A percentile compares a stretch with the other conserved stretches of the same genome.
Evolutionary conservation across 2,797 vertebrate species (phyloP).

Genomic region (Margarornis squamiger): DNA sequence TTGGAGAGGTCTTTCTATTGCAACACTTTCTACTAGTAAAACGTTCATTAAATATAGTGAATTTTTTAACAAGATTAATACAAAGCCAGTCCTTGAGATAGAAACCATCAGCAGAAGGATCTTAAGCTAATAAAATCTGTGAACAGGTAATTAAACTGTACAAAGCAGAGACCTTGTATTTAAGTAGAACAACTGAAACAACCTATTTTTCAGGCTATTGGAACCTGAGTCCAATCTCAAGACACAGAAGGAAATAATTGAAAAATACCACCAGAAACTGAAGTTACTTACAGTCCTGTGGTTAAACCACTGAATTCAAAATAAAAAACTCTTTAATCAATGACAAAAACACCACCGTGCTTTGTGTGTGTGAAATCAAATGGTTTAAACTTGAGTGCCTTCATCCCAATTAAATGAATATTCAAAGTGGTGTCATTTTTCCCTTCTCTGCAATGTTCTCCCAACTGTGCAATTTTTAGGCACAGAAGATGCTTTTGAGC

Average conservation of each 20-base stretch:
- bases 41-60: constrained; percentile 8
- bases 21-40: constrained; percentile 42
- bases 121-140: neutral
- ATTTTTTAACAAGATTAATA: constrained; percentile 35
- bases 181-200: constrained; percentile 6
- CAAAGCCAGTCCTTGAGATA: constrained; percentile 31
- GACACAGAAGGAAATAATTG: neutral
- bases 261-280: constrained; percentile 5
- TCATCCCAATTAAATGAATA: neutral
- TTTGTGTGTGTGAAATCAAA: neutral
- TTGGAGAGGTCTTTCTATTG: neutral
- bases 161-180: neutral
- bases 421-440: neutral
- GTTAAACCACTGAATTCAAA: constrained; percentile 13
- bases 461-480: neutral
- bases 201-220: neutral
- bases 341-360: neutral
- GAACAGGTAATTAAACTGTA: constrained; percentile 1
- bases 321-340: constrained; percentile 12
- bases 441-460: neutral
- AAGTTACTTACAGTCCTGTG: neutral
- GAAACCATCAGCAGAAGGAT: neutral
- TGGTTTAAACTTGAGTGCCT: neutral
- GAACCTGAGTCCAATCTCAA: neutral
- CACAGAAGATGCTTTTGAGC: constrained; percentile 9